Evolutionary conservation across 2,888 invertebrate genomes (phyloP).

Genomic region (Hedya salicella): DNA sequence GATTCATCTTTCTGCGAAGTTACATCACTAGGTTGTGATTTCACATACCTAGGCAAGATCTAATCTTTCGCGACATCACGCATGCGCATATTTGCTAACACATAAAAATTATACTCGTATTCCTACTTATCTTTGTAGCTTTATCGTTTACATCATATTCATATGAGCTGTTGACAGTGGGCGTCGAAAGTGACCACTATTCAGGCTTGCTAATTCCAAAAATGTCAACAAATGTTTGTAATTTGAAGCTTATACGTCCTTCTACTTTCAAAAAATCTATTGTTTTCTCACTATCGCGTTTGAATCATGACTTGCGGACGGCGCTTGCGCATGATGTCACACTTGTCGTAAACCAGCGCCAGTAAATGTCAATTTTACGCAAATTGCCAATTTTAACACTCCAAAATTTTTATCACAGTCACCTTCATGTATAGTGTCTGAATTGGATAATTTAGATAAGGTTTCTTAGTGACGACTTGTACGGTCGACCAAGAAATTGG

Average conservation of each 20-base stretch:
- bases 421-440: not conserved
- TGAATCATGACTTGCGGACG: constrained; percentile 30
- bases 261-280: not conserved
- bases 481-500: too few relatives aligned
- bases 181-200: constrained; percentile 25
- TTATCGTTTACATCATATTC: not conserved
- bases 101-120: too few relatives aligned
- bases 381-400: not conserved
- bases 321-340: constrained; percentile 30
- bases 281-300: constrained; percentile 16
- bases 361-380: constrained; percentile 9
- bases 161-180: constrained; percentile 21
- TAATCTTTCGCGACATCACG: constrained; percentile 15
- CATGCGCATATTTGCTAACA: constrained; percentile 10
- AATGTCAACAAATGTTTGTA: not conserved
- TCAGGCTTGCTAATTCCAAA: not conserved
- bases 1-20: constrained; percentile 26
- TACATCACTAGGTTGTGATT: constrained; percentile 27
- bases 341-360: constrained; percentile 12
- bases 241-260: not conserved
- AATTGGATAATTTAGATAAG: not conserved
- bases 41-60: constrained; percentile 12
- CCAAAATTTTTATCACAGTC: not conserved
- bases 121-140: too few relatives aligned
- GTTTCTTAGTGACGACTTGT: not conserved